Evolutionary conservation across 2,113 vertebrate genomes (phyloP).

Genomic region (Cephalopholis sonnerati): DNA sequence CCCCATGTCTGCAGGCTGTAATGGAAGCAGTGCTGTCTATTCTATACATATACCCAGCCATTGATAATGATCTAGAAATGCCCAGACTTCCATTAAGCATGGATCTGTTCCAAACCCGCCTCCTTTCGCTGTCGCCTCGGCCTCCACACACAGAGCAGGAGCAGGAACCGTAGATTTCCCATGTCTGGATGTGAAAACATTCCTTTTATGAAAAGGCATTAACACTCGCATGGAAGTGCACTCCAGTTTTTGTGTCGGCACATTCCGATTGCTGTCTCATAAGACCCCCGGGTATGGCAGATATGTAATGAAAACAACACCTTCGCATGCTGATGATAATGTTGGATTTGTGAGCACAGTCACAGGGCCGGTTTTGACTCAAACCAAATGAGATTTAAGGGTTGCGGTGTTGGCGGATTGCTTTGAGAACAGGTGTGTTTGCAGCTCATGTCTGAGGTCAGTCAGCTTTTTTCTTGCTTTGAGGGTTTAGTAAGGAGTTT

Average conservation of each 20-base stretch:
- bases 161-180: slow-evolving; percentile 31
- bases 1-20: background rate
- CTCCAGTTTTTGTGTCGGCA: slow-evolving; percentile 1
- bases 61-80: slow-evolving; percentile 38
- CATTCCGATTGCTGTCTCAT: slow-evolving; percentile 29
- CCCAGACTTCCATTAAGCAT: slow-evolving; percentile 42
- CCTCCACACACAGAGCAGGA: background rate
- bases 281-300: background rate
- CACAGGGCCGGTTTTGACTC: background rate
- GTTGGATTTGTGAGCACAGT: background rate
- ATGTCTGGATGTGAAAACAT: slow-evolving; percentile 40
- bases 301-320: slow-evolving; percentile 27
- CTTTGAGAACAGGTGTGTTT: background rate
- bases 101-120: slow-evolving; percentile 1
- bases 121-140: background rate
- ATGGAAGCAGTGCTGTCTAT: slow-evolving; percentile 2
- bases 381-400: background rate
- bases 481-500: background rate
- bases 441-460: background rate
- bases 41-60: background rate
- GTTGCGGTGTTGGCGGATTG: background rate
- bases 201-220: slow-evolving; percentile 36
- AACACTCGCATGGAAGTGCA: background rate
- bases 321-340: background rate
- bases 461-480: background rate